Conservation (phyloP, 2,888 invertebrate species). For the Eupithecia abbreviata region DNA sequence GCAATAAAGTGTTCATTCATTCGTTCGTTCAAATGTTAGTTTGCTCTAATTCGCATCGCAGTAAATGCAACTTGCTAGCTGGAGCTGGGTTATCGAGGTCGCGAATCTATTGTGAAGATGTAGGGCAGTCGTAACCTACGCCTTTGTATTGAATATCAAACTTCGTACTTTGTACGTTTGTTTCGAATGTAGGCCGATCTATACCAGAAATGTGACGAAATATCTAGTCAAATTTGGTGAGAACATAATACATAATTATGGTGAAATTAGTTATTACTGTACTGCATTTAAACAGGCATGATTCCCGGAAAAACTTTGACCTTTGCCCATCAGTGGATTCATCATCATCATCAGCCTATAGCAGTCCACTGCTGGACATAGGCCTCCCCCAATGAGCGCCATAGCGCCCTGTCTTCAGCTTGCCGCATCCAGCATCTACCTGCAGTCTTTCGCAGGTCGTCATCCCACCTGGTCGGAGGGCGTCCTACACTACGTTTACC, state of each 20-base stretch:
- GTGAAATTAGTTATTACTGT: background rate
- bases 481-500: too few relatives aligned
- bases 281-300: too few relatives aligned
- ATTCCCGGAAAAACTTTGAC: too few relatives aligned
- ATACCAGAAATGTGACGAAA: background rate
- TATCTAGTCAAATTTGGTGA: background rate
- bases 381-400: too few relatives aligned
- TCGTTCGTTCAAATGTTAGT: background rate
- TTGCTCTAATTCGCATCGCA: constrained; percentile 13
- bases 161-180: constrained; percentile 25
- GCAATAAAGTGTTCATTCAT: too few relatives aligned
- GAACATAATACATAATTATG: background rate
- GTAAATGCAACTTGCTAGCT: constrained; percentile 22
- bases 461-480: too few relatives aligned
- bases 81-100: constrained; percentile 38
- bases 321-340: too few relatives aligned
- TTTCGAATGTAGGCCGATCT: constrained; percentile 24
- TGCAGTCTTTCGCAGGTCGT: too few relatives aligned
- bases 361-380: too few relatives aligned
- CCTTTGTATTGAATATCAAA: constrained; percentile 27
- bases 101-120: constrained; percentile 46
- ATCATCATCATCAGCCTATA: too few relatives aligned
- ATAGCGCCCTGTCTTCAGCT: too few relatives aligned
- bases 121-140: constrained; percentile 44
- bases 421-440: too few relatives aligned